Conservation (phyloP, 53 echinoderm and acorn worm genomes). For the Actinopyga echinites region DNA sequence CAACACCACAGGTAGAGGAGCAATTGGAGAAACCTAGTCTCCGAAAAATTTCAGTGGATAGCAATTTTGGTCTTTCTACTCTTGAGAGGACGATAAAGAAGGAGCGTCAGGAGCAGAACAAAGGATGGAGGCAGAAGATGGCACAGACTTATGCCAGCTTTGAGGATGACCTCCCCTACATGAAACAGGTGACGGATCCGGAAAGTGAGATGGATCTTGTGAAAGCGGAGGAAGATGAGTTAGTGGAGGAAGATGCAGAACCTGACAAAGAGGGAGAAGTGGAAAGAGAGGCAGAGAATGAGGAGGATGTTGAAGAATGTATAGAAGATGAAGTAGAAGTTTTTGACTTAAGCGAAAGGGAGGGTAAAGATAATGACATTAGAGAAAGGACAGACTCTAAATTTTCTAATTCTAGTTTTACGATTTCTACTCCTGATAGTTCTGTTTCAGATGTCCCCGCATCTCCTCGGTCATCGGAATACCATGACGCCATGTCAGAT, state of each 20-base stretch:
- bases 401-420: slow-evolving; percentile 70
- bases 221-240: neutral
- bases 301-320: neutral
- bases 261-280: neutral
- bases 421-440: slow-evolving; percentile 78
- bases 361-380: neutral
- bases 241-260: neutral
- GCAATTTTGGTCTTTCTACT: slow-evolving; percentile 41
- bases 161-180: slow-evolving; percentile 61
- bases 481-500: slow-evolving; percentile 34
- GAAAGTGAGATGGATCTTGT: slow-evolving; percentile 26
- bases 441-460: slow-evolving; percentile 51
- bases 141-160: slow-evolving; percentile 66
- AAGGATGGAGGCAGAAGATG: slow-evolving; percentile 55
- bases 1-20: slow-evolving; percentile 54
- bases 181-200: slow-evolving; percentile 6
- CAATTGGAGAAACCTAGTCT: slow-evolving; percentile 43
- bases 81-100: slow-evolving; percentile 55
- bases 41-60: neutral
- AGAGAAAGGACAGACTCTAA: slow-evolving; percentile 53
- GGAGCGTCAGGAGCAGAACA: slow-evolving; percentile 38
- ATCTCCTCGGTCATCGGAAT: slow-evolving; percentile 32
- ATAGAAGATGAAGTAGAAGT: neutral
- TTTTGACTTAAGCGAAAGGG: too few relatives aligned
- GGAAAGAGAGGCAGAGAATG: neutral